phyloP scores from a whole-genome alignment of 1,140 invertebrate species.

The Leptinotarsa lineolata region DNA sequence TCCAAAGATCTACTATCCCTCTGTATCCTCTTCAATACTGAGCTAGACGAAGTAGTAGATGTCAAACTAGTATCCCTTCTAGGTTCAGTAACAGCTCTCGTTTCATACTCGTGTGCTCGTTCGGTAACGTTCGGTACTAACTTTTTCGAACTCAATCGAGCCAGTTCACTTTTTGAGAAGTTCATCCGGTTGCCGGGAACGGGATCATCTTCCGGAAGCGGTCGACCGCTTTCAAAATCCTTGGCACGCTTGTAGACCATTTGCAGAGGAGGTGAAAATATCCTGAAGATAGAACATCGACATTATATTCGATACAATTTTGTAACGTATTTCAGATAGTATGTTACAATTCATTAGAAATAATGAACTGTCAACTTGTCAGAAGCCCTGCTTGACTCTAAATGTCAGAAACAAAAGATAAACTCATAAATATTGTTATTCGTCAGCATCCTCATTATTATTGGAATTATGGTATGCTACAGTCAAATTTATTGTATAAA shows the following conservation, averaged over 20 bases:
- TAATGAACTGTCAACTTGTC: too few species aligned
- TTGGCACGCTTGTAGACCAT: conserved; percentile 72
- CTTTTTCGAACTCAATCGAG: conserved; percentile 69
- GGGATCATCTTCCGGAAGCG: conserved; percentile 62
- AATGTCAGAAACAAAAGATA: too few species aligned
- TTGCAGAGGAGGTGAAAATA: conserved; percentile 61
- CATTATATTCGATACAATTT: neutral
- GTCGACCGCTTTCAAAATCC: conserved; percentile 70
- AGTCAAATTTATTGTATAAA: too few species aligned
- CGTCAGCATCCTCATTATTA: too few species aligned
- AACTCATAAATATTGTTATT: too few species aligned
- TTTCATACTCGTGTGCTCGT: conserved; percentile 75
- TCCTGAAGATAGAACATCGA: conserved; percentile 56
- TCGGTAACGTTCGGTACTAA: conserved; percentile 76
- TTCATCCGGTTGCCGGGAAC: conserved; percentile 66
- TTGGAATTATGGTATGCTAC: too few species aligned
- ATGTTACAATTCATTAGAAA: too few species aligned
- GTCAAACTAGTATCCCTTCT: conserved; percentile 39
- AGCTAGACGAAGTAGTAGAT: conserved; percentile 31
- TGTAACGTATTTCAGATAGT: too few species aligned
- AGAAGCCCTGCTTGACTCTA: too few species aligned
- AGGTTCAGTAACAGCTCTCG: conserved; percentile 56
- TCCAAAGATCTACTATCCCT: conserved; percentile 58
- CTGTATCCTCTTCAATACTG: conserved; percentile 45
- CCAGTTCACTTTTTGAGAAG: conserved; percentile 73